Conservation (phyloP, 2,888 invertebrate genomes). For the Gonocerus acuteangulatus region DNA sequence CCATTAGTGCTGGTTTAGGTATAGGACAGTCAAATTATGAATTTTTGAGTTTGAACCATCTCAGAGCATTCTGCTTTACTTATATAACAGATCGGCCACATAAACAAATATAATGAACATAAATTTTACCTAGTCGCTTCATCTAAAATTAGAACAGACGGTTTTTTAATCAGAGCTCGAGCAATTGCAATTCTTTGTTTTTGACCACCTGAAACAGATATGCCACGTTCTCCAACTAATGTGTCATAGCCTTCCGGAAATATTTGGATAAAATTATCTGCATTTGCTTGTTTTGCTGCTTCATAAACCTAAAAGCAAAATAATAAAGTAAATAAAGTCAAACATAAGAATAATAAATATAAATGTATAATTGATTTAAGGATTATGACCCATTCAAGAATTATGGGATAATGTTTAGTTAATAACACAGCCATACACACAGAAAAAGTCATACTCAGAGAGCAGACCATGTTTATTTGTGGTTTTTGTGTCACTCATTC, state of each 20-base stretch:
- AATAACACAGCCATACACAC: no score
- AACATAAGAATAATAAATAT: no score
- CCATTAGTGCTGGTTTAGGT: no score
- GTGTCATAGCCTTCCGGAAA: conserved; percentile 83
- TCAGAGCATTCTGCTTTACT: no score
- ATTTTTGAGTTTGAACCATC: no score
- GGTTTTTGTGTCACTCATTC: no score
- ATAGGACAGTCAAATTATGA: no score
- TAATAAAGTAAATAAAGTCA: no score
- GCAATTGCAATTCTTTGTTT: conserved; percentile 93
- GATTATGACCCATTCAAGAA: neutral
- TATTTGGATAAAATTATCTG: conserved; percentile 74
- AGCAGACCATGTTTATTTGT: no score
- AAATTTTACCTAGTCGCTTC: conserved; percentile 78
- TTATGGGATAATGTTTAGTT: neutral
- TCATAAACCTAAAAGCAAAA: conserved; percentile 44
- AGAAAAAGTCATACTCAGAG: no score
- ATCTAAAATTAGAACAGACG: conserved; percentile 78
- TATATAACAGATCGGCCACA: no score
- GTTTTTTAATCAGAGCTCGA: conserved; percentile 83
- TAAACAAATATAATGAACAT: no score
- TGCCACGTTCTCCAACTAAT: conserved; percentile 80
- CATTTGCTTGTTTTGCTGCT: conserved; percentile 82
- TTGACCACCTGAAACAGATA: conserved; percentile 90
- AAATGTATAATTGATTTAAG: neutral